Conservation (phyloP, 2,888 invertebrate genomes). For the Neocrepidodera transversa region DNA sequence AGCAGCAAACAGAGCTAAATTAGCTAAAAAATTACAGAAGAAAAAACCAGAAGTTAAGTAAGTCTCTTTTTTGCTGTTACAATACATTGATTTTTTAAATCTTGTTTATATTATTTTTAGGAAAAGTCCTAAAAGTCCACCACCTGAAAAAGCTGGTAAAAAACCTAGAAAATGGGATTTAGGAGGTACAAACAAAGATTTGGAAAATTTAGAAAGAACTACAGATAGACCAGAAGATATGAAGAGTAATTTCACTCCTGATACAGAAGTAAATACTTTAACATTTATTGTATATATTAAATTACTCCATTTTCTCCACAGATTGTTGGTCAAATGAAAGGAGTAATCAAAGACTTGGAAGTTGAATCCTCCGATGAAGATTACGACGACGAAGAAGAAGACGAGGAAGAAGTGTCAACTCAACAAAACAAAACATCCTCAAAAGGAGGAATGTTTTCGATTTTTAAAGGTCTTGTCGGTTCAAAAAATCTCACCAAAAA, state of each 20-base stretch:
- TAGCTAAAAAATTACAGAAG: constrained; percentile 78
- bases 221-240: constrained; percentile 75
- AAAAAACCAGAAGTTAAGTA: constrained; percentile 71
- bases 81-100: too few species aligned
- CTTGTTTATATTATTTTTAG: constrained; percentile 47
- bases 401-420: constrained; percentile 51
- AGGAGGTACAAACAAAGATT: constrained; percentile 79
- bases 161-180: constrained; percentile 91
- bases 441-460: constrained; percentile 76
- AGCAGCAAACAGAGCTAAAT: constrained; percentile 77
- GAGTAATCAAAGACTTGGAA: constrained; percentile 82
- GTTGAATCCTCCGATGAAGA: constrained; percentile 77
- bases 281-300: background rate
- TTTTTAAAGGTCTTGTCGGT: constrained; percentile 86
- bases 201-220: constrained; percentile 81
- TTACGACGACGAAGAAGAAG: constrained; percentile 68
- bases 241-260: constrained; percentile 67
- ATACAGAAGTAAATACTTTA: constrained; percentile 73
- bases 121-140: constrained; percentile 64
- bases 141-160: constrained; percentile 77
- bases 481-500: constrained; percentile 83
- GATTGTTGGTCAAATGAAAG: constrained; percentile 86
- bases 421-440: constrained; percentile 44
- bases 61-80: too few species aligned
- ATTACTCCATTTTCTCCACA: constrained; percentile 52